Percentiles rank a stretch among this genome's conserved stretches.
phyloP scores from a whole-genome alignment of 1,140 invertebrate species.

The Bombus picipes region DNA sequence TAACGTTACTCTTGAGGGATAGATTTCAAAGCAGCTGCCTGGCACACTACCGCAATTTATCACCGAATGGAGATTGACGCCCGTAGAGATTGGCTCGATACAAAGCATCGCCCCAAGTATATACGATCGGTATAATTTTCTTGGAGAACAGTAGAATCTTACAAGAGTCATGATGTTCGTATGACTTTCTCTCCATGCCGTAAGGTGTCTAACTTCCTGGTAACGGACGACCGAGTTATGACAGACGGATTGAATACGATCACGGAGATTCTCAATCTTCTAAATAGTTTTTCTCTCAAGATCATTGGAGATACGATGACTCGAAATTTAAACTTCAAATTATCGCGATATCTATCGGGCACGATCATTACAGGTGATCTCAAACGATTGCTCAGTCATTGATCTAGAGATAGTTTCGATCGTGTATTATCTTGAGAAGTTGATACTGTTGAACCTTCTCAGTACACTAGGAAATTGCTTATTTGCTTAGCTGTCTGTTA shows the following conservation, averaged over 20 bases:
- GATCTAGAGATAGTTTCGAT: slow-evolving; percentile 15
- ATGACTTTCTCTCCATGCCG: slow-evolving; percentile 75
- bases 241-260: slow-evolving; percentile 46
- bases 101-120: slow-evolving; percentile 9
- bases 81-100: slow-evolving; percentile 23
- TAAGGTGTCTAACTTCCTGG: slow-evolving; percentile 73
- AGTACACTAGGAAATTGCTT: too few species aligned
- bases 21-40: neutral
- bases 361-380: slow-evolving; percentile 24
- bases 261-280: slow-evolving; percentile 36
- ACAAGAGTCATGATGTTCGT: slow-evolving; percentile 70
- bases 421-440: neutral
- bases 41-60: slow-evolving; percentile 13
- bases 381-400: slow-evolving; percentile 17
- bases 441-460: neutral
- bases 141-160: slow-evolving; percentile 62
- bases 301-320: slow-evolving; percentile 7
- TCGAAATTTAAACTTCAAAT: slow-evolving; percentile 17
- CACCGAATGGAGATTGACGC: neutral
- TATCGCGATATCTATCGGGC: slow-evolving; percentile 45
- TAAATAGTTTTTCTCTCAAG: neutral
- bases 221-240: slow-evolving; percentile 51
- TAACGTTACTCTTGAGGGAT: neutral
- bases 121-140: slow-evolving; percentile 64
- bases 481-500: too few species aligned